phyloP scores from a whole-genome alignment of 2,888 invertebrate species.

The Hymenopus coronatus region DNA sequence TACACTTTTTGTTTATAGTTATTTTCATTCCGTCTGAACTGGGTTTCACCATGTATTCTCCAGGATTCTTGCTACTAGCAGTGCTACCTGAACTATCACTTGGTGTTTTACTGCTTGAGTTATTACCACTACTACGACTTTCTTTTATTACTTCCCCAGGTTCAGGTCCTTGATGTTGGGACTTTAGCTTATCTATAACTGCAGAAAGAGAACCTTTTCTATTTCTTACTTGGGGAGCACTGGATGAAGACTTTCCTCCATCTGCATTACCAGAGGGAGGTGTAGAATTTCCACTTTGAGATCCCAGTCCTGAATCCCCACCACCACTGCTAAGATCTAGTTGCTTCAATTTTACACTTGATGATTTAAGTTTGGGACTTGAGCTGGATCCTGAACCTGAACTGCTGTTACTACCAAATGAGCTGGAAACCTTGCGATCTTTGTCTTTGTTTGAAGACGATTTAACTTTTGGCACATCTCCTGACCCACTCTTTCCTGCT shows the following conservation, averaged over 20 bases:
- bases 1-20: conserved; percentile 82
- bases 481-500: conserved; percentile 23
- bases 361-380: conserved; percentile 66
- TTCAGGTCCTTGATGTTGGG: conserved; percentile 64
- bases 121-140: conserved; percentile 36
- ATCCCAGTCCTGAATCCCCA: conserved; percentile 34
- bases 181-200: conserved; percentile 82
- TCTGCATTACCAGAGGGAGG: conserved; percentile 58
- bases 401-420: conserved; percentile 27
- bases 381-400: conserved; percentile 50
- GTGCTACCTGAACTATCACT: conserved; percentile 42
- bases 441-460: conserved; percentile 47
- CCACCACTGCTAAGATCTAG: conserved; percentile 48
- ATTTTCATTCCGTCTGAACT: conserved; percentile 88
- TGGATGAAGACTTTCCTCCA: conserved; percentile 58
- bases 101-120: conserved; percentile 41
- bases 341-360: conserved; percentile 64
- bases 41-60: conserved; percentile 84
- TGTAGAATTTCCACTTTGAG: conserved; percentile 44
- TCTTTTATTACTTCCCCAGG: conserved; percentile 39
- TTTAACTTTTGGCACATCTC: conserved; percentile 25
- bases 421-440: conserved; percentile 51
- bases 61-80: conserved; percentile 58
- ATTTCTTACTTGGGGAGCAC: conserved; percentile 59
- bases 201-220: conserved; percentile 76